Evolutionary conservation across 2,113 vertebrate species (phyloP).

Genomic region (Oceanodroma tethys): DNA sequence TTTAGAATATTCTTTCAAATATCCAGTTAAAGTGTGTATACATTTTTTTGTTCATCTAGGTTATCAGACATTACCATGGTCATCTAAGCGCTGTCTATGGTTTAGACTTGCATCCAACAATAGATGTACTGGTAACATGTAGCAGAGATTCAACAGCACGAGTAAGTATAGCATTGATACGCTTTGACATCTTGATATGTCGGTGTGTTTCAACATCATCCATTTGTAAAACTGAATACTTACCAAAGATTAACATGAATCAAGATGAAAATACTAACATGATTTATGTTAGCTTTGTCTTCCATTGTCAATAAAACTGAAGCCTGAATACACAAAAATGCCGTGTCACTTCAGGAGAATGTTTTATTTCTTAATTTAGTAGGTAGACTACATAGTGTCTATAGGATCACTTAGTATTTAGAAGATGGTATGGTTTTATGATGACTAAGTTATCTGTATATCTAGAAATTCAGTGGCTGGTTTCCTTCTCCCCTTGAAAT

Average conservation of each 20-base stretch:
- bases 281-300: not conserved
- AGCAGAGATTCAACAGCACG: constrained; percentile 95
- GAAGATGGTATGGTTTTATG: not conserved
- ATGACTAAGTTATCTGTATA: not conserved
- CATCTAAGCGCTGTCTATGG: constrained; percentile 96
- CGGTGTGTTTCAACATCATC: not conserved
- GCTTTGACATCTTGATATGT: not conserved
- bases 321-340: not conserved
- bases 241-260: not conserved
- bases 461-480: not conserved
- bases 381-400: not conserved
- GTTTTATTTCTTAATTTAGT: not conserved
- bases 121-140: constrained; percentile 94
- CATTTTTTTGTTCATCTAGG: constrained; percentile 68
- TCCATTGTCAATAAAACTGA: not conserved
- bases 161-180: constrained; percentile 64
- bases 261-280: not conserved
- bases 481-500: not conserved
- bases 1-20: not conserved
- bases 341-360: not conserved
- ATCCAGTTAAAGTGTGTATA: not conserved
- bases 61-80: constrained; percentile 97
- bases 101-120: constrained; percentile 93
- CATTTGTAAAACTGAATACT: not conserved
- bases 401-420: not conserved